Conservation (phyloP, 2,113 vertebrate genomes). For the Pangasianodon gigas region DNA sequence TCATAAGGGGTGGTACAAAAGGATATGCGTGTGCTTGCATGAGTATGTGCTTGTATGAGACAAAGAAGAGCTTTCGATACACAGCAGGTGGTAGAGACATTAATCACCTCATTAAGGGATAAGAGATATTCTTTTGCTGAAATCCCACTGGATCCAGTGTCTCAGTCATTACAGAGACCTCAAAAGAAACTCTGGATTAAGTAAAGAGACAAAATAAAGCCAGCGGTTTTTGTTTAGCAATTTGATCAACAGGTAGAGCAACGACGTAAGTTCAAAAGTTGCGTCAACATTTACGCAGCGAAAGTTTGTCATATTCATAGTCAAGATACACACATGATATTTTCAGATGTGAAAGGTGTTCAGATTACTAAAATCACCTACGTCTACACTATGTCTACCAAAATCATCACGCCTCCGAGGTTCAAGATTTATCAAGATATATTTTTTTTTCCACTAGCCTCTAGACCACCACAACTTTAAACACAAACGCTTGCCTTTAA, state of each 20-base stretch:
- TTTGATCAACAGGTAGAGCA: background rate
- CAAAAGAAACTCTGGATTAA: background rate
- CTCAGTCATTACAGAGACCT: conserved; percentile 22
- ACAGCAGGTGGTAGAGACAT: conserved; percentile 20
- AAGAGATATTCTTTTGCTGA: conserved; percentile 4
- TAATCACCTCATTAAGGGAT: conserved; percentile 31
- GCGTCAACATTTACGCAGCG: background rate
- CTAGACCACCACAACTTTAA: background rate
- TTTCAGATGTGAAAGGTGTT: background rate
- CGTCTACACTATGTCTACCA: background rate
- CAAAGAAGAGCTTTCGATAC: conserved; percentile 11
- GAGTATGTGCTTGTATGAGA: conserved; percentile 5
- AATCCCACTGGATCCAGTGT: conserved; percentile 16
- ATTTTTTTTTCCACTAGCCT: background rate
- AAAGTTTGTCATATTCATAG: background rate
- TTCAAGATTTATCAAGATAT: too few relatives aligned
- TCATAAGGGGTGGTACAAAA: conserved; percentile 30
- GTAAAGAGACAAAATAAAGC: background rate
- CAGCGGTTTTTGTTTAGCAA: background rate
- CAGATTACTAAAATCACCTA: background rate
- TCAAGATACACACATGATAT: background rate
- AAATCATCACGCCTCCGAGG: background rate
- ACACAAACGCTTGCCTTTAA: background rate
- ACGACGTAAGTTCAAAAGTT: background rate
- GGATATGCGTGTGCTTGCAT: background rate